Base-by-base conservation (phyloP, 2,888 invertebrate species). In the Sphaerophoria taeniata region DNA sequence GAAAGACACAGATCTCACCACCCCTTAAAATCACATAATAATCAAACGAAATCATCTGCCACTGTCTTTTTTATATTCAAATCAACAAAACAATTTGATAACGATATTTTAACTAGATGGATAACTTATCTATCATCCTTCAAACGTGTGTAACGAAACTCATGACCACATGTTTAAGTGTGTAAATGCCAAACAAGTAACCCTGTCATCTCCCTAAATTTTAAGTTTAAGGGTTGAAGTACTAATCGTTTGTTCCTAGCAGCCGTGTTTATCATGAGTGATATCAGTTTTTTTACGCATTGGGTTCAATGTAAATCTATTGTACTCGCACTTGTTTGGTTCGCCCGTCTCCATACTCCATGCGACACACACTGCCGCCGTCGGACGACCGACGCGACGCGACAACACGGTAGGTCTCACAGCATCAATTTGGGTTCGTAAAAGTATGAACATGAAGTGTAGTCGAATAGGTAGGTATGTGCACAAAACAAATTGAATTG, bases 171-270 rank as follows among this genome's bases (percentile, higher is more conserved):
- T 61, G 51, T 43, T 49, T 63, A 53, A 65, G 16, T 34, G 72
- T 69, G 76, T 85, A 77, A 81, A 81, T 77, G 69, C 47, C 69
- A 76, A 76, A 76, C 72, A 73, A 80, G 77, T 60, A 85, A 81
- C 76, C 81, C 69, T 69, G 56, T 63, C 63, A 76, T 81, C 72
- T 81, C 63, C 55, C 34, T 70, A 51, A 80, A 69, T 61, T 31
- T 70, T 58, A 43, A 67, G 55, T 69, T 51, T 61, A 85, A 81
- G 81, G 81, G 85, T 81, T 80, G 85, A 6, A 63, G 49, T 24
- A 53, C 70, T 85, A 85, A 85, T 80, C 72, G 80, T 45, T 31
- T 39, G 70, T 70, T 72, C 70, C 69, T 77, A 39, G 58, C 55
- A 70, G 34, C 36, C 39, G 6, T 9, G 39, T 39, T 58, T 43